Percentiles rank a stretch among this genome's conserved stretches.
Conservation (phyloP, 23 tunicate species). For the Trididemnum clinides region DNA sequence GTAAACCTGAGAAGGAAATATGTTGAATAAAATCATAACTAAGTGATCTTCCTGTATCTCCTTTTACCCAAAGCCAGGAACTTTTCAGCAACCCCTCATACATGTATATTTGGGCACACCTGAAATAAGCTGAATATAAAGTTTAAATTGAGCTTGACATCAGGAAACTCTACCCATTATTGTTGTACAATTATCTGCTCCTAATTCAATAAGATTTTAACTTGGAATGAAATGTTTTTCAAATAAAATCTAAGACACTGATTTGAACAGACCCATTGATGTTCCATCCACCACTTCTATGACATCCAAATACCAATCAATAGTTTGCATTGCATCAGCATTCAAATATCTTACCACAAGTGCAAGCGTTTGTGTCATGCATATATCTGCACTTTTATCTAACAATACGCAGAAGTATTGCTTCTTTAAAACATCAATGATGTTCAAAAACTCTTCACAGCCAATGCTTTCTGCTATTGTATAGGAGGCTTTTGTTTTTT, state of each 20-base stretch:
- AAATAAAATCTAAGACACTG: neutral
- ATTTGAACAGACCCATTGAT: neutral
- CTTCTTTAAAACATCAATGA: constrained; percentile 1
- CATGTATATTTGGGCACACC: too few species aligned
- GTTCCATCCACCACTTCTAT: neutral
- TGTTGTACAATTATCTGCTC: neutral
- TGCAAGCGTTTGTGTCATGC: neutral
- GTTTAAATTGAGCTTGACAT: neutral
- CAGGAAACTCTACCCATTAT: constrained; percentile 16
- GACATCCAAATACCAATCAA: neutral
- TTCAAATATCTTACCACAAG: neutral
- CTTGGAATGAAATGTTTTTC: neutral
- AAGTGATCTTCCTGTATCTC: too few species aligned
- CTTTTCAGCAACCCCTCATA: too few species aligned
- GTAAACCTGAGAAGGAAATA: too few species aligned
- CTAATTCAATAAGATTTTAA: neutral
- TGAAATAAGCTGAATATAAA: too few species aligned
- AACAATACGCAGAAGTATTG: neutral
- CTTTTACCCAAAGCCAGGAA: too few species aligned
- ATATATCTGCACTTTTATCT: neutral
- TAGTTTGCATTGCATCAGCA: neutral
- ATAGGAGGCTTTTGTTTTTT: neutral
- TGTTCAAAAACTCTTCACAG: neutral
- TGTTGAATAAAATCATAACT: too few species aligned
- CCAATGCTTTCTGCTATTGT: neutral